Evolutionary conservation across 2,113 vertebrate genomes (phyloP).

Genomic region (Mesoclemmys tuberculata): DNA sequence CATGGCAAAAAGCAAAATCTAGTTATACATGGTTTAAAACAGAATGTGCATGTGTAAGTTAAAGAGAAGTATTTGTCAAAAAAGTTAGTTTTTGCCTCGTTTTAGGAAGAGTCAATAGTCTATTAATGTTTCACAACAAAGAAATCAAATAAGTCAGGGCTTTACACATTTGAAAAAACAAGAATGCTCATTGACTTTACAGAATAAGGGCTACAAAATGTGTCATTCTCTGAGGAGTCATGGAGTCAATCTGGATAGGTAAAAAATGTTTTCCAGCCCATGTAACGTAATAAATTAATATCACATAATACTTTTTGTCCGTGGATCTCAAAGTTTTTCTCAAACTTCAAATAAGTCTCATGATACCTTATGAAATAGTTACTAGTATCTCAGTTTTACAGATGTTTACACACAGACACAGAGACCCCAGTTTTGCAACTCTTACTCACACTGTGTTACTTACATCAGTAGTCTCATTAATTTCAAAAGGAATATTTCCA

Average conservation of each 20-base stretch:
- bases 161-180: conserved; percentile 27
- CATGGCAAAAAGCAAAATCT: background rate
- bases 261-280: conserved; percentile 13
- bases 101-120: conserved; percentile 26
- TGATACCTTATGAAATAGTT: background rate
- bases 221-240: background rate
- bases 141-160: conserved; percentile 1
- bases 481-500: background rate
- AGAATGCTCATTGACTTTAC: conserved; percentile 30
- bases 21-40: conserved; percentile 39
- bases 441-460: background rate
- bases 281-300: background rate
- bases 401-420: background rate
- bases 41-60: background rate
- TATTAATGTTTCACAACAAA: background rate
- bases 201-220: conserved; percentile 33
- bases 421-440: background rate
- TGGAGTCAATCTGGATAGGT: background rate
- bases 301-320: background rate
- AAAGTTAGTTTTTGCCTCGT: conserved; percentile 28
- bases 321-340: background rate
- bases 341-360: background rate
- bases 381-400: background rate
- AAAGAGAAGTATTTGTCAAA: conserved; percentile 13
- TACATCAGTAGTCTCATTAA: background rate